Conservation (phyloP, 2,113 vertebrate genomes). For the Apaloderma vittatum region DNA sequence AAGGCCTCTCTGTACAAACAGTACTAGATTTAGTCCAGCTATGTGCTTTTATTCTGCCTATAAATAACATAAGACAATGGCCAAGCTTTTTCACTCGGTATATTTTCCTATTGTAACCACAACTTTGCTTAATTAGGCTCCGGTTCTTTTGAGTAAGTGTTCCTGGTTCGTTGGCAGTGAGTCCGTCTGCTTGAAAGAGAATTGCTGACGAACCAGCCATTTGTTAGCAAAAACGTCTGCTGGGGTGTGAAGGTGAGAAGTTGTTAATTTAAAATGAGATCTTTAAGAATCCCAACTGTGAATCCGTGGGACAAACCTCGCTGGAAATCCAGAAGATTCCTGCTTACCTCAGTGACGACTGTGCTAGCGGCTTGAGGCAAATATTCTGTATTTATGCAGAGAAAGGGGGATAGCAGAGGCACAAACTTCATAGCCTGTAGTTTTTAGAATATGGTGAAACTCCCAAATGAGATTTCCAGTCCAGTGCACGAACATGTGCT, state of each 20-base stretch:
- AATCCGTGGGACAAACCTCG: neutral
- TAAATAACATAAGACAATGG: neutral
- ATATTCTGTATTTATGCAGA: neutral
- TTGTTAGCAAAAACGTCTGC: constrained; percentile 28
- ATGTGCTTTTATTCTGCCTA: neutral
- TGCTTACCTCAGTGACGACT: neutral
- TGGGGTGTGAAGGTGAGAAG: constrained; percentile 36
- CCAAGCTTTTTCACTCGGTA: neutral
- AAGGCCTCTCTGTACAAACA: neutral
- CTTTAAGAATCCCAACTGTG: neutral
- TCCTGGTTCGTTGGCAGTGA: neutral
- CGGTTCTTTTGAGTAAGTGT: neutral
- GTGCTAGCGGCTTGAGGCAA: neutral
- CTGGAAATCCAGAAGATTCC: neutral
- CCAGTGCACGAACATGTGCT: neutral
- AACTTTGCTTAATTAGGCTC: constrained; percentile 22
- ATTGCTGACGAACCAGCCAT: constrained; percentile 18
- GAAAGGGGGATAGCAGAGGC: neutral
- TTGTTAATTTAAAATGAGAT: constrained; percentile 39
- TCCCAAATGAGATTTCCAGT: neutral
- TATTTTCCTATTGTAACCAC: constrained; percentile 15
- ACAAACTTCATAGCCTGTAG: neutral
- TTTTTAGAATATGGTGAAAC: neutral
- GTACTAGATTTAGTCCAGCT: neutral
- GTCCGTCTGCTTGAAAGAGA: neutral